Evolutionary conservation across 1,140 invertebrate species (phyloP), one percentile per base, ranked within the genome.

Genomic region (Copidosoma floridanum): DNA sequence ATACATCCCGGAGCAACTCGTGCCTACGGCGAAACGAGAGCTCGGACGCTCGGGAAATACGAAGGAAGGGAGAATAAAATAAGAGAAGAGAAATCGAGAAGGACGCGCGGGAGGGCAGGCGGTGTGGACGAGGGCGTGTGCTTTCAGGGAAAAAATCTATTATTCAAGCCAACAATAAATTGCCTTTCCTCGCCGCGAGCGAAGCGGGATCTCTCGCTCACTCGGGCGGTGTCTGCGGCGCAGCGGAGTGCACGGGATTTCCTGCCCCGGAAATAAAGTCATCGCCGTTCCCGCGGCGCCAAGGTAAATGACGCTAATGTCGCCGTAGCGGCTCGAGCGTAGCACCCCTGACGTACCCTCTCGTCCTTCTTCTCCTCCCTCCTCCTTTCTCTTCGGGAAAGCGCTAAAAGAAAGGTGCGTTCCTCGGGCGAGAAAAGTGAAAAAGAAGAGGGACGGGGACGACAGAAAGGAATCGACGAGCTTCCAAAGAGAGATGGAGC

Each of bases 81-180:
- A n/a, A n/a, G n/a, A n/a, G n/a, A n/a, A n/a, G n/a, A n/a, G n/a
- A n/a, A n/a, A n/a, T n/a, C n/a, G n/a, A n/a, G n/a, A n/a, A n/a
- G n/a, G n/a, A n/a, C n/a, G n/a, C n/a, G n/a, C n/a, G n/a, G n/a
- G n/a, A n/a, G n/a, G n/a, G n/a, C n/a, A n/a, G n/a, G n/a, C n/a
- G n/a, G n/a, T n/a, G n/a, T n/a, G n/a, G n/a, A n/a, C n/a, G n/a
- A n/a, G n/a, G n/a, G n/a, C n/a, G n/a, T n/a, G n/a, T 14, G 5
- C 29, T 47, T 47, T 46, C 27, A 37, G 29, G 20, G 26, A 40
- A 57, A n/a, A 57, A 57, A 57, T 57, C 55, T 57, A 57, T 57
- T 57, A 57, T 57, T 50, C 46, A 23, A n/a, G 2, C 55, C 35
- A 48, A 57, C 55, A 57, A 57, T 57, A 57, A 57, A 57, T 57